phyloP scores from a whole-genome alignment of 2,888 invertebrate genomes.

The Aleiodes leptofemur region DNA sequence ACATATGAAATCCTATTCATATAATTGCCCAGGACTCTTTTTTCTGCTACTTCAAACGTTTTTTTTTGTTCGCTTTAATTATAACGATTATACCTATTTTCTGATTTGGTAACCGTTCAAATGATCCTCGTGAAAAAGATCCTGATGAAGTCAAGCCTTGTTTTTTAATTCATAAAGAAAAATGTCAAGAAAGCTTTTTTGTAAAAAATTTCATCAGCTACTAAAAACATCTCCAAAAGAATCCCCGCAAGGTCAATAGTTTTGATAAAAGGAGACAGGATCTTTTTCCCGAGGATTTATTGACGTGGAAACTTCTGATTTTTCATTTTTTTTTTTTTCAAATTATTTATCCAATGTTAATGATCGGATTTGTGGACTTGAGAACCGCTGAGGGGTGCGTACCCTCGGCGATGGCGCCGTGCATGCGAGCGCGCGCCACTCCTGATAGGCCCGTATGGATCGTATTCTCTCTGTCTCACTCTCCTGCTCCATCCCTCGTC shows the following conservation, averaged over 20 bases:
- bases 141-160: too few relatives aligned
- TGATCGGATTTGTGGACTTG: slow-evolving; percentile 51
- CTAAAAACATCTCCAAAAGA: too few relatives aligned
- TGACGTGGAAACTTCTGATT: too few relatives aligned
- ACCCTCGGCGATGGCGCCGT: slow-evolving; percentile 53
- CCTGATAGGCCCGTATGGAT: slow-evolving; percentile 44
- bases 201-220: too few relatives aligned
- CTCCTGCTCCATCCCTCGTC: slow-evolving; percentile 30
- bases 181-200: too few relatives aligned
- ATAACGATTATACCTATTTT: slow-evolving; percentile 2
- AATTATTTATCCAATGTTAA: slow-evolving; percentile 15
- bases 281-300: too few relatives aligned
- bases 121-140: too few relatives aligned
- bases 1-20: neutral
- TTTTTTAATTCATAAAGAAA: too few relatives aligned
- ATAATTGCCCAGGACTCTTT: neutral
- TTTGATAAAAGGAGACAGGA: too few relatives aligned
- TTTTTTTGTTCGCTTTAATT: too few relatives aligned
- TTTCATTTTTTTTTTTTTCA: neutral
- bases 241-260: too few relatives aligned
- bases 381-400: slow-evolving; percentile 66
- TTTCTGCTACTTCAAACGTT: neutral
- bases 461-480: slow-evolving; percentile 21
- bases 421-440: slow-evolving; percentile 45
- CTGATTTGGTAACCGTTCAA: too few relatives aligned